Percentiles rank a stretch among this genome's conserved stretches.
Conservation (phyloP, 2,797 vertebrate species). For the Cynodonichthys magdalenae region DNA sequence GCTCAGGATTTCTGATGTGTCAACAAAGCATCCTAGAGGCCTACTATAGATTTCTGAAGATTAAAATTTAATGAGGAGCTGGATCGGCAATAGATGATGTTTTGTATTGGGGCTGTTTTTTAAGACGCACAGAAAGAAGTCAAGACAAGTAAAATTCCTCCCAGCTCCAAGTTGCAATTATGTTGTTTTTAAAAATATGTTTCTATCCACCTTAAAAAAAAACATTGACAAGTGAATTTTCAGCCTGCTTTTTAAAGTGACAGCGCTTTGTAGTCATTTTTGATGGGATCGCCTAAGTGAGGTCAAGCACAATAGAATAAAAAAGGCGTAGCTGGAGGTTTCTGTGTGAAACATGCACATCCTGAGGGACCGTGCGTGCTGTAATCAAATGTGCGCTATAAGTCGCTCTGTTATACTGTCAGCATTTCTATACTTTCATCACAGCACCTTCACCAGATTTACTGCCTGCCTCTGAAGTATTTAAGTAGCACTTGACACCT, state of each 20-base stretch:
- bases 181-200: conserved; percentile 18
- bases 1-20: conserved; percentile 7
- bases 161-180: conserved; percentile 10
- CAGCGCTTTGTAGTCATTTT: conserved; percentile 59
- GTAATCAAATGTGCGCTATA: conserved; percentile 47
- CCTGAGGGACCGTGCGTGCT: conserved; percentile 43
- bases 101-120: conserved; percentile 4
- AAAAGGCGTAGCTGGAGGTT: conserved; percentile 31
- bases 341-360: conserved; percentile 47
- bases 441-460: conserved; percentile 39
- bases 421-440: conserved; percentile 63
- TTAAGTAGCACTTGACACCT: conserved; percentile 57
- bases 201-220: conserved; percentile 30
- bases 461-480: conserved; percentile 44
- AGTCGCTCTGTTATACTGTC: conserved; percentile 51
- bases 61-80: conserved; percentile 7
- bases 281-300: conserved; percentile 49
- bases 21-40: conserved; percentile 3
- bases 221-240: conserved; percentile 32
- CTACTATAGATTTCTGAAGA: conserved; percentile 14
- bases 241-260: conserved; percentile 41
- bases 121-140: conserved; percentile 10
- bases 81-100: conserved; percentile 6
- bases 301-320: conserved; percentile 41
- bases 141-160: conserved; percentile 6